Evolutionary conservation across 1,140 invertebrate species (phyloP), one percentile per base, ranked within the genome.

Genomic region (Platyscapa corneri): DNA sequence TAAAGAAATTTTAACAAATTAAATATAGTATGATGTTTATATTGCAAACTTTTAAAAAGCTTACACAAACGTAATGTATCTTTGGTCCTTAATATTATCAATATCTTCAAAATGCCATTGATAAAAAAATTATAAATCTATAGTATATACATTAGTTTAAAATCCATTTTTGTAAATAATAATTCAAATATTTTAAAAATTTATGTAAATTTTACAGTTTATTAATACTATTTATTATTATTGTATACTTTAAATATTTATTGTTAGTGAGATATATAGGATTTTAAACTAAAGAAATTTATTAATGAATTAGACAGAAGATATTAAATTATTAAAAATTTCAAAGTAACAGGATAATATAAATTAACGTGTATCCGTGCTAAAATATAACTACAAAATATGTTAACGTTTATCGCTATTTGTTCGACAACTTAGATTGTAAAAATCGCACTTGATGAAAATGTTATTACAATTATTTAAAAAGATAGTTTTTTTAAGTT

Each of bases 11-110:
- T 65, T 56, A 75, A 80, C 49, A 74, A 87, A 89, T 88, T 88
- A 90, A 86, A 77, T 87, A 87, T 83, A 60, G 86, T 87, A 84
- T 83, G 85, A 89, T 87, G 82, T 83, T 89, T 89, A 70, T 87
- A 85, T 60, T 87, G 88, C 85, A 89, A 89, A 87, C 88, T 89
- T 90, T 89, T 87, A 85, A 87, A 88, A 87, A 86, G 78, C 86
- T 90, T 87, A 87, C 86, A 87, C 89, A 92, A 91, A 90, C 89
- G 80, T 90, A 92, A 89, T 90, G 84, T 90, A 91, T 93, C 92
- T 93, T 93, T 93, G 92, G 92, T 93, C 91, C 91, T 93, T 93
- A 93, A 92, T 70, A 89, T 91, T 92, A 93, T 88, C 87, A 88
- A 89, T 87, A 87, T 86, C 67, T 82, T 86, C 53, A 56, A 82